Conservation (phyloP, 2,888 invertebrate species). For the Portevinia maculata region DNA sequence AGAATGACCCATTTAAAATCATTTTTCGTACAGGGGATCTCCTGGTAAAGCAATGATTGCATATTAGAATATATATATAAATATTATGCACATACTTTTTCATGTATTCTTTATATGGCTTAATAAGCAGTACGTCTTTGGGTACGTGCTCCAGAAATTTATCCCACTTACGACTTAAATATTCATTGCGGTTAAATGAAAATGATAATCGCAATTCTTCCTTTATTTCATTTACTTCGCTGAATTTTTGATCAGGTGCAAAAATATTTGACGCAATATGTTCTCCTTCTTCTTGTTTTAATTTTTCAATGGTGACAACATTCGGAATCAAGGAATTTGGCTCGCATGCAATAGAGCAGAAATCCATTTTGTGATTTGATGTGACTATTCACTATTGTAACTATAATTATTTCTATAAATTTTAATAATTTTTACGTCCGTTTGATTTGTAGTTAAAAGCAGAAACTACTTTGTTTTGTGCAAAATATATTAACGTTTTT, state of each 20-base stretch:
- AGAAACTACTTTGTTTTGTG: no score
- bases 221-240: not conserved
- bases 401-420: no score
- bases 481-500: no score
- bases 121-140: constrained; percentile 3
- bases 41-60: constrained; percentile 61
- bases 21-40: constrained; percentile 75
- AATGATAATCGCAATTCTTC: constrained; percentile 1
- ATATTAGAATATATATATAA: no score
- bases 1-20: constrained; percentile 78
- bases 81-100: constrained; percentile 15
- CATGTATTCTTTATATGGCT: constrained; percentile 15
- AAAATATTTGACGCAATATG: not conserved
- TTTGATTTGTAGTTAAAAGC: no score
- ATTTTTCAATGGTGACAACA: constrained; percentile 5
- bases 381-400: no score
- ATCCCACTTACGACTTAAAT: constrained; percentile 42
- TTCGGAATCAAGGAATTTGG: constrained; percentile 11
- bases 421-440: no score
- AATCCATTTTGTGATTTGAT: no score
- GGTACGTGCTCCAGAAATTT: constrained; percentile 29
- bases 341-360: constrained; percentile 12
- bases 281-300: constrained; percentile 12
- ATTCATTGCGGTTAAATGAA: constrained; percentile 22
- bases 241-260: not conserved